phyloP scores from a whole-genome alignment of 2,888 invertebrate genomes.

The Agapetus fuscipes region DNA sequence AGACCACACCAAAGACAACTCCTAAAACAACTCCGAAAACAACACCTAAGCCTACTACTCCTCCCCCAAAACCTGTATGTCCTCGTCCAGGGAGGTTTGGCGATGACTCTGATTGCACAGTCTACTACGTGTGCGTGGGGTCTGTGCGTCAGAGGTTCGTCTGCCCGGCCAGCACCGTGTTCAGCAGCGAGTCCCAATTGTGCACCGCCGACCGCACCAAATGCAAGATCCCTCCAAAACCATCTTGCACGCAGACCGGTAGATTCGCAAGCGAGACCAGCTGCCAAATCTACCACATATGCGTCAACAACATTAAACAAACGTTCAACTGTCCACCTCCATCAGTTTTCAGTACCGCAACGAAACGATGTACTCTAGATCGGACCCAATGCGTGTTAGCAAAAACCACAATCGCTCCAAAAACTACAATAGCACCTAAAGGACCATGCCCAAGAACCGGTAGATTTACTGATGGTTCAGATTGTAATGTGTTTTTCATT shows the following conservation, averaged over 20 bases:
- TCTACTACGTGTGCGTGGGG: constrained; percentile 5
- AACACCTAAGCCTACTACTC: background rate
- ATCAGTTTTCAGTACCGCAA: background rate
- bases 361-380: background rate
- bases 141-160: background rate
- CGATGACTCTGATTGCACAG: constrained; percentile 5
- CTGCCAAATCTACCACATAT: background rate
- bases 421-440: background rate
- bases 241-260: background rate
- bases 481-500: constrained; percentile 1
- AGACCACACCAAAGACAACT: background rate
- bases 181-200: background rate
- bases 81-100: constrained; percentile 3
- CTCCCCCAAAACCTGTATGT: background rate
- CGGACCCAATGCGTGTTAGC: background rate
- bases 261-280: background rate
- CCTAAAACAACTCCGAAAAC: background rate
- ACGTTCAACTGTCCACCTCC: background rate
- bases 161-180: constrained; percentile 3
- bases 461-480: background rate
- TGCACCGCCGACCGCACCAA: background rate
- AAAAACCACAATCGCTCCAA: background rate
- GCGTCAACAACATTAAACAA: background rate
- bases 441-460: background rate
- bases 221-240: too few relatives aligned